Base-by-base conservation (phyloP, 2,888 invertebrate species). In the Meloe dianella region DNA sequence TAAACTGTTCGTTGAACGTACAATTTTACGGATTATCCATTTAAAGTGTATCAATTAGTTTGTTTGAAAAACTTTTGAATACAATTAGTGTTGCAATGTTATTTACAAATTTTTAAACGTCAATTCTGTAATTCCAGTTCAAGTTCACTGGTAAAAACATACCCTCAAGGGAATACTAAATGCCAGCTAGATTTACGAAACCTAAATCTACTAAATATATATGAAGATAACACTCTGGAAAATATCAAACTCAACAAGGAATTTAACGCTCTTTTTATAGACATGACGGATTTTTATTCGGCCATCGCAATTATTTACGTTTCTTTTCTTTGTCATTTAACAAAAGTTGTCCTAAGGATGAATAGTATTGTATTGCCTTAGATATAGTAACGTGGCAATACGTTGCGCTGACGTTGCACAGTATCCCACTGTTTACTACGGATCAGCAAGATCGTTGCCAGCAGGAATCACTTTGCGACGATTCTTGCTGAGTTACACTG, bases 361-460 rank as follows among this genome's bases (percentile, higher is more conserved):
- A 60, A 38, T 60, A 17, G 60, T 38, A 51, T 60, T 38, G 61
- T 59, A 61, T 64, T 57, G 32, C 38, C 57, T 54, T 58, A 61
- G 22, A 20, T 58, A 30, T 57, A 61, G 64, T 67, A 61, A 71
- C 71, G 67, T 64, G 61, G 56, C 62, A 69, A 71, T 71, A 63
- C 69, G 70, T 70, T 61, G 58, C 57, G 70, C 69, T 71, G 70
- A 73, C 69, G 58, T 35, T 60, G 70, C 67, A 64, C 51, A n/a
- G n/a, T 66, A 66, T 67, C 69, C 63, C 58, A 69, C 69, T 70
- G 69, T 69, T 69, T 69, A 68, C 69, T 65, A 64, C 63, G 57
- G 57, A 57, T 64, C 70, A 62, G 65, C 61, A 63, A 66, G 65
- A 66, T 67, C 63, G 66, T 69, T 69, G 68, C 66, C 71, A 70